These are phyloP conservation scores for Neoarius graeffei DNA, from an alignment of 2,113 vertebrate genomes.

Conservation along the genomic window DNA sequence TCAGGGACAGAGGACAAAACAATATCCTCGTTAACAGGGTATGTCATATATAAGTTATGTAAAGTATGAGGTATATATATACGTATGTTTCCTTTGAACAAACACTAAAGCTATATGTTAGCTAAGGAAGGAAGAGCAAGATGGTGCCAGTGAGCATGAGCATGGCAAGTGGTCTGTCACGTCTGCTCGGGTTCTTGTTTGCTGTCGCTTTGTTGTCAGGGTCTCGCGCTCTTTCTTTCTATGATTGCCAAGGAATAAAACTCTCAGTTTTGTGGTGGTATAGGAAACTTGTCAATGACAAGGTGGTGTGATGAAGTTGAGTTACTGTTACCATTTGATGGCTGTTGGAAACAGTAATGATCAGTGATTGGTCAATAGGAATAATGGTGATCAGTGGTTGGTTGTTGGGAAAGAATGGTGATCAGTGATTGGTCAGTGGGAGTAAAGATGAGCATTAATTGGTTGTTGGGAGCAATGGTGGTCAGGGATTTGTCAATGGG, in stretches of 20 bases:
- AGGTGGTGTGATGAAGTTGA: not conserved
- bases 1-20: constrained; percentile 45
- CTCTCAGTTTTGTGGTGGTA: not conserved
- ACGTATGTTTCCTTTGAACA: not conserved
- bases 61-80: not conserved
- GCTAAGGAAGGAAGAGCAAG: constrained; percentile 40
- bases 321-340: not conserved
- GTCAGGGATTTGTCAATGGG: not conserved
- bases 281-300: not conserved
- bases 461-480: not conserved
- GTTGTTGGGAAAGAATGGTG: not conserved
- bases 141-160: no score
- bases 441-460: not conserved
- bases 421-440: not conserved
- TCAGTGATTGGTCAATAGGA: not conserved
- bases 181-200: no score
- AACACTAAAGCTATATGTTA: not conserved
- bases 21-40: constrained; percentile 51
- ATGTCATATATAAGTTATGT: not conserved
- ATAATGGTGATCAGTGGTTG: not conserved
- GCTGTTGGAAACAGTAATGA: not conserved
- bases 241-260: constrained; percentile 44
- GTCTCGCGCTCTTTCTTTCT: no score
- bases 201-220: no score
- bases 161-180: no score